These are phyloP conservation scores for Laupala kohalensis DNA, from an alignment of 1,140 invertebrate species.

Conservation along the genomic window DNA sequence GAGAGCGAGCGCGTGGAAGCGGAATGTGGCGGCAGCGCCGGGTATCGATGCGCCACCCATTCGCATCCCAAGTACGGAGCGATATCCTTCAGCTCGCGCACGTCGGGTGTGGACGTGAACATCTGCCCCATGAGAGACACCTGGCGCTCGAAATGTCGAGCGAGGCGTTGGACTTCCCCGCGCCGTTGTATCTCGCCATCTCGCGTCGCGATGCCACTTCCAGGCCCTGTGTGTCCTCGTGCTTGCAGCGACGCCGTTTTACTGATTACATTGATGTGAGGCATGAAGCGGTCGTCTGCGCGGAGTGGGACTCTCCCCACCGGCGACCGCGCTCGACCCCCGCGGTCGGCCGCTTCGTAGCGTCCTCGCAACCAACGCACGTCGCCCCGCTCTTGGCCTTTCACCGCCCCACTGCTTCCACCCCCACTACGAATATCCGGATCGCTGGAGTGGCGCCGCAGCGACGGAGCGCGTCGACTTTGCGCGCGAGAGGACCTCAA, in stretches of 20 bases:
- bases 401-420: conserved; percentile 30
- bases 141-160: conserved; percentile 46
- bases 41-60: conserved; percentile 63
- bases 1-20: conserved; percentile 33
- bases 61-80: conserved; percentile 58
- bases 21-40: conserved; percentile 22
- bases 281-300: conserved; percentile 62
- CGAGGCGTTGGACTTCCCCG: conserved; percentile 53
- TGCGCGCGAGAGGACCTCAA: background rate
- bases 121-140: conserved; percentile 61
- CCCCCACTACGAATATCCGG: no score
- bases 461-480: background rate
- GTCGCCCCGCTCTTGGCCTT: conserved; percentile 40
- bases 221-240: conserved; percentile 24
- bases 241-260: conserved; percentile 57
- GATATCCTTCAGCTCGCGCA: conserved; percentile 60
- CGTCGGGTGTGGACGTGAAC: conserved; percentile 66
- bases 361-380: conserved; percentile 44
- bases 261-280: conserved; percentile 76
- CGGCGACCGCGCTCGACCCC: conserved; percentile 40
- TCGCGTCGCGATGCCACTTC: conserved; percentile 15
- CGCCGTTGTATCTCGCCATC: conserved; percentile 30
- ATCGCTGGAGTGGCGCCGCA: conserved; percentile 48
- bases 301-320: conserved; percentile 45
- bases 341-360: conserved; percentile 38